Conservation (phyloP, 2,888 invertebrate species). For the Ormyrus rosae region DNA sequence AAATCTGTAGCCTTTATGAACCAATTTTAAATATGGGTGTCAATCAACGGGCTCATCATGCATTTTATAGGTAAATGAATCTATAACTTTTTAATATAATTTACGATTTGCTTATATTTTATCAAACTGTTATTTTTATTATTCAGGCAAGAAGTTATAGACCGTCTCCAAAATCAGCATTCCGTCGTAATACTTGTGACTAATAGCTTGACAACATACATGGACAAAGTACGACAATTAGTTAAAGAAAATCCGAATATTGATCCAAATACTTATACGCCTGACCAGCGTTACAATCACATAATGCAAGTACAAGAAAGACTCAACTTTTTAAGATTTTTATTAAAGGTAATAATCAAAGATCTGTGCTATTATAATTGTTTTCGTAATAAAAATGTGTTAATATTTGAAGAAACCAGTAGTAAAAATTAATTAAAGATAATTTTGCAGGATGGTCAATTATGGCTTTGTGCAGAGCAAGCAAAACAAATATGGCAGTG, state of each 20-base stretch:
- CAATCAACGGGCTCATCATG: constrained; percentile 80
- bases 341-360: constrained; percentile 81
- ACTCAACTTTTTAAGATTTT: constrained; percentile 93
- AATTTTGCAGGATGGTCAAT: constrained; percentile 87
- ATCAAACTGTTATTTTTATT: background rate
- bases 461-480: constrained; percentile 98
- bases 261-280: constrained; percentile 86
- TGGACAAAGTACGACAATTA: constrained; percentile 87
- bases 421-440: constrained; percentile 6
- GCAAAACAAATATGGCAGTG: constrained; percentile 98
- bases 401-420: background rate
- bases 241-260: constrained; percentile 84
- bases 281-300: constrained; percentile 94
- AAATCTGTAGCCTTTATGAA: constrained; percentile 96
- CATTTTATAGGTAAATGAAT: constrained; percentile 77
- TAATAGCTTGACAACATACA: constrained; percentile 92
- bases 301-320: constrained; percentile 95
- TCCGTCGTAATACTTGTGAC: constrained; percentile 95
- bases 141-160: constrained; percentile 86
- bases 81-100: background rate
- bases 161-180: constrained; percentile 93
- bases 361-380: background rate
- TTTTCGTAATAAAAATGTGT: constrained; percentile 4
- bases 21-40: constrained; percentile 82
- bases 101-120: background rate